Conservation (phyloP, 2,797 vertebrate genomes). For the Acipenser transmontanus region DNA sequence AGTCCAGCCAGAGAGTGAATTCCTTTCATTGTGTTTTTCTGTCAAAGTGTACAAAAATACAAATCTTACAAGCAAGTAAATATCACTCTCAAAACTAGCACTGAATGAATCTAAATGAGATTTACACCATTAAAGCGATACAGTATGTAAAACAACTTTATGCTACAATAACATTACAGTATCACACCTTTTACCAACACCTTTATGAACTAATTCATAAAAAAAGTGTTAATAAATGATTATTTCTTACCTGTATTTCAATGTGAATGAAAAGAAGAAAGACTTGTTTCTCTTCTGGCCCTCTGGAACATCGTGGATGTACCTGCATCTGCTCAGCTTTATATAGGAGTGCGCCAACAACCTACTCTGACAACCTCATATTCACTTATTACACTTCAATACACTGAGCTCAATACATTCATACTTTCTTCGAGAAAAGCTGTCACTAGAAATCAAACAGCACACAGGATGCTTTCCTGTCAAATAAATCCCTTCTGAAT, state of each 20-base stretch:
- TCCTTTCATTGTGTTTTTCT: slow-evolving; percentile 68
- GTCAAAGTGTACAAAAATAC: slow-evolving; percentile 23
- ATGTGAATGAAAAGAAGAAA: slow-evolving; percentile 22
- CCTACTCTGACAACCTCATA: slow-evolving; percentile 48
- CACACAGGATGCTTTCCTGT: slow-evolving; percentile 39
- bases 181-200: neutral
- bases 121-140: too few species aligned
- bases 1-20: slow-evolving; percentile 76
- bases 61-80: neutral
- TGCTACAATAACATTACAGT: too few species aligned
- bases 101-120: too few species aligned
- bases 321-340: slow-evolving; percentile 41
- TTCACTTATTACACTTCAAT: slow-evolving; percentile 23
- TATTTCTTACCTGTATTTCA: slow-evolving; percentile 44
- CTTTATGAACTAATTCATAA: neutral
- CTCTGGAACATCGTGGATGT: slow-evolving; percentile 46
- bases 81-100: too few species aligned
- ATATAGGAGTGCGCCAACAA: slow-evolving; percentile 49
- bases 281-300: slow-evolving; percentile 21
- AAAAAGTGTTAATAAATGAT: neutral
- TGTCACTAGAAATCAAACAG: slow-evolving; percentile 29
- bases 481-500: slow-evolving; percentile 37
- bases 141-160: too few species aligned
- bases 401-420: slow-evolving; percentile 30
- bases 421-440: slow-evolving; percentile 38